A percentile compares a stretch with the other conserved stretches of the same genome.
Conservation (phyloP, 2,113 vertebrate genomes). For the Trogon melanurus region DNA sequence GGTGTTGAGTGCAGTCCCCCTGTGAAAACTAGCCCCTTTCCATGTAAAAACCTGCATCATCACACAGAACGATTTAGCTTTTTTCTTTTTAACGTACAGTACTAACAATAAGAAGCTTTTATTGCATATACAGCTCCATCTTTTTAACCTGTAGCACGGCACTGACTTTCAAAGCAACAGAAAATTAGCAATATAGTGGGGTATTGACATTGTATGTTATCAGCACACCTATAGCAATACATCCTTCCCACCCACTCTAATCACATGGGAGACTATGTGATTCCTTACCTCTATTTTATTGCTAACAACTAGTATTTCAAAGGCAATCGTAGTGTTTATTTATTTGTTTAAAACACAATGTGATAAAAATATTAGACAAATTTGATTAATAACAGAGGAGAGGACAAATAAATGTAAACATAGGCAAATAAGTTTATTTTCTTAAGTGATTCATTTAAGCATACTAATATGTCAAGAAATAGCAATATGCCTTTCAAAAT, state of each 20-base stretch:
- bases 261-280: neutral
- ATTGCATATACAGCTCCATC: neutral
- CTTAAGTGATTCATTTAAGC: constrained; percentile 36
- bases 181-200: neutral
- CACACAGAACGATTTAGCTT: neutral
- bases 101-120: neutral
- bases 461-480: constrained; percentile 21
- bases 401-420: constrained; percentile 26
- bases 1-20: neutral
- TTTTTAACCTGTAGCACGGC: neutral
- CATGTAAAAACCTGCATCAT: neutral
- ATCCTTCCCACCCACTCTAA: constrained; percentile 12
- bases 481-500: constrained; percentile 23
- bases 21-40: neutral
- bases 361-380: constrained; percentile 47
- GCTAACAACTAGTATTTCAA: constrained; percentile 43
- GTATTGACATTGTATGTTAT: neutral
- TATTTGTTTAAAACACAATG: constrained; percentile 8
- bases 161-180: neutral
- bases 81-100: neutral
- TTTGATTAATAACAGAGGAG: neutral
- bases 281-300: constrained; percentile 53
- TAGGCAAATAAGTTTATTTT: constrained; percentile 35
- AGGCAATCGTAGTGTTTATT: neutral
- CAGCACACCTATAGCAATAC: neutral